phyloP scores from a whole-genome alignment of 2,113 vertebrate species.

The Etheostoma cragini region DNA sequence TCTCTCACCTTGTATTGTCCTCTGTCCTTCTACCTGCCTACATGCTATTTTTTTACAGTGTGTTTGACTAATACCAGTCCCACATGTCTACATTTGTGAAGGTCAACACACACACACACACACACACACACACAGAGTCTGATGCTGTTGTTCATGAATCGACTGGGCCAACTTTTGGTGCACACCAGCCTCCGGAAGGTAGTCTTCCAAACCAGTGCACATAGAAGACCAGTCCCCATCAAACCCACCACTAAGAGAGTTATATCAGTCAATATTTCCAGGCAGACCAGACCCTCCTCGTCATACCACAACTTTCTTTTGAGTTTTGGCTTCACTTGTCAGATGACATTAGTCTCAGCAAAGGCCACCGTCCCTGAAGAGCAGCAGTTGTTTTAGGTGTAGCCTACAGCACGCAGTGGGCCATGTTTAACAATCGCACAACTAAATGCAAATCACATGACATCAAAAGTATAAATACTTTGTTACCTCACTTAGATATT shows the following conservation, averaged over 20 bases:
- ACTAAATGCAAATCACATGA: background rate
- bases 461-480: too few relatives aligned
- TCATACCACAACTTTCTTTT: conserved; percentile 40
- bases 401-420: background rate
- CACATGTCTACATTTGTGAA: conserved; percentile 14
- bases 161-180: conserved; percentile 7
- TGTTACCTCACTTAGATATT: too few relatives aligned
- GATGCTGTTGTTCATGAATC: conserved; percentile 27
- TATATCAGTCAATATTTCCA: conserved; percentile 65
- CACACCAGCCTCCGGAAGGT: conserved; percentile 8
- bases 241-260: conserved; percentile 24
- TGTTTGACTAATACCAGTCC: conserved; percentile 6
- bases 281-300: conserved; percentile 7
- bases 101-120: conserved; percentile 21
- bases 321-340: conserved; percentile 50
- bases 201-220: conserved; percentile 68
- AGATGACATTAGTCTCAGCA: conserved; percentile 40
- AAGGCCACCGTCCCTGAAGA: background rate
- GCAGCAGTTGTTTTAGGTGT: conserved; percentile 5
- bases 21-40: conserved; percentile 3
- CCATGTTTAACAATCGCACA: background rate
- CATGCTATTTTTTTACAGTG: background rate
- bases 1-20: background rate
- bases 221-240: conserved; percentile 3
- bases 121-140: background rate